Evolutionary conservation across 2,797 vertebrate species (phyloP).

Genomic region (Austrolebias charrua): DNA sequence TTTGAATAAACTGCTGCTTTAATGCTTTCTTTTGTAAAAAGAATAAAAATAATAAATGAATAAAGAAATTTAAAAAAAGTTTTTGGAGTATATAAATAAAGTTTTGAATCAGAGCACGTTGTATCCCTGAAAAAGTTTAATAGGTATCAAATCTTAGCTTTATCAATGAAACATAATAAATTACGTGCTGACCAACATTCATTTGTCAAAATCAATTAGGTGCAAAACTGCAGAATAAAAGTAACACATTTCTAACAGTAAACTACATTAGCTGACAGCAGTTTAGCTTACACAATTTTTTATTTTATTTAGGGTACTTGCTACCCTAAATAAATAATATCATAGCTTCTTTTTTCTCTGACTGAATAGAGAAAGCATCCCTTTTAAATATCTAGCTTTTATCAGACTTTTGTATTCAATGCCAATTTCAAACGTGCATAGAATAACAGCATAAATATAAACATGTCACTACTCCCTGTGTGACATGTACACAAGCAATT

Average conservation of each 20-base stretch:
- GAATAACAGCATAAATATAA: neutral
- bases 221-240: neutral
- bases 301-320: neutral
- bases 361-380: neutral
- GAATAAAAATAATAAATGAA: too few relatives aligned
- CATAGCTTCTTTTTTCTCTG: neutral
- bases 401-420: neutral
- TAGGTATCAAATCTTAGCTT: neutral
- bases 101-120: neutral
- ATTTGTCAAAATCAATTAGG: neutral
- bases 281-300: slow-evolving; percentile 7
- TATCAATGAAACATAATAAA: neutral
- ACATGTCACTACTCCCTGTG: neutral
- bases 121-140: neutral
- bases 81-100: too few relatives aligned
- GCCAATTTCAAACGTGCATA: neutral
- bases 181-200: neutral
- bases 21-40: neutral
- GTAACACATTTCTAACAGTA: neutral
- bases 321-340: too few relatives aligned
- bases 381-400: neutral
- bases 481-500: too few relatives aligned
- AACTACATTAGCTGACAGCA: neutral
- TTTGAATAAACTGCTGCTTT: neutral
- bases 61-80: too few relatives aligned